Evolutionary conservation across 2,113 vertebrate genomes (phyloP), one percentile per base, ranked within the genome.

Genomic region (Anolis sagrei): DNA sequence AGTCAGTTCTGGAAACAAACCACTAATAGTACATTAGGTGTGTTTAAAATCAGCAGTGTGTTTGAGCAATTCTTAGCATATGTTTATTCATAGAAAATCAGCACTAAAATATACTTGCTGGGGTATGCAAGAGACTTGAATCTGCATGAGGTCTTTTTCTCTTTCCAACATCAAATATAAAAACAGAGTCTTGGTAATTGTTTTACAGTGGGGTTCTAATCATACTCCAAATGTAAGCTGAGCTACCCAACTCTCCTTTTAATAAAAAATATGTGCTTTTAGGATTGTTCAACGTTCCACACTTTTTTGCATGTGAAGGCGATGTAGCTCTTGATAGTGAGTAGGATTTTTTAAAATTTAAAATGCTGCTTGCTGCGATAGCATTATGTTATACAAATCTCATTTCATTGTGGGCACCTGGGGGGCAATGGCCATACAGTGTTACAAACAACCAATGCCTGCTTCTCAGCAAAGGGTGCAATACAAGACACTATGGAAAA

Each of bases 81-180:
- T 94, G 90, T 95, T 96, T 96, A 95, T 96, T 96, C 90, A 94
- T 95, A 92, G 94, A 89, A 93, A 94, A 95, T 93, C 92, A 94
- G 88, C 90, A 91, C 90, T 94, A 90, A 94, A 95, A 93, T 90
- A 89, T 44, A 86, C 76, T 91, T 86, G 84, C 92, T 69, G 58
- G 82, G 1, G 0, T 61, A 25, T 64, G 70, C 25, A 69, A 89
- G 86, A 92, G 88, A 11, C 25, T 75, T 5, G 79, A 95, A 90
- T 81, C 94, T 93, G 86, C 88, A 85, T 93, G 93, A 95, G 87
- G 92, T 88, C 88, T 36, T 93, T 86, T 91, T 92, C 86, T 84
- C 48, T 89, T 92, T 90, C 82, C 83, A 81, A 93, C 81, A 89
- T 93, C 92, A 96, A 95, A 93, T 92, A 90, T 91, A 87, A 66